Evolutionary conservation across 2,888 invertebrate genomes (phyloP), one percentile per base, ranked within the genome.

Genomic region (Leptarthrus brevirostris): DNA sequence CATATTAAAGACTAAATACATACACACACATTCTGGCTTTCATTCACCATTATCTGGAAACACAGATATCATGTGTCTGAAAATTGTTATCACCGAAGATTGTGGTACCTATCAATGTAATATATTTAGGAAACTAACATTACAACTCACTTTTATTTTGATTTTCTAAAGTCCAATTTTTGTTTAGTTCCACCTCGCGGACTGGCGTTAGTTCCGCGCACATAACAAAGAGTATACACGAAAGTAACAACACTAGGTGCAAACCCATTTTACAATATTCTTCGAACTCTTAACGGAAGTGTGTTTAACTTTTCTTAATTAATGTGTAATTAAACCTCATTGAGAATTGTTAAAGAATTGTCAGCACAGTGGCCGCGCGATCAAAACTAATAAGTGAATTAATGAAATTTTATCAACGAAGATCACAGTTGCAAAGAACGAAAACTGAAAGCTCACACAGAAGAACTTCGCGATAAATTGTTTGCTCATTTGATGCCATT

Each of bases 71-170:
- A n/a, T n/a, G n/a, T n/a, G n/a, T n/a, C n/a, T n/a, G n/a, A n/a
- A n/a, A n/a, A n/a, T n/a, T n/a, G n/a, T n/a, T n/a, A n/a, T n/a
- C n/a, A n/a, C n/a, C n/a, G n/a, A n/a, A n/a, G n/a, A n/a, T n/a
- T n/a, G n/a, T n/a, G n/a, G n/a, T n/a, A n/a, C n/a, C n/a, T n/a
- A n/a, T n/a, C n/a, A n/a, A n/a, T n/a, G n/a, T n/a, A n/a, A n/a
- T n/a, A n/a, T n/a, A n/a, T n/a, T n/a, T n/a, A n/a, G n/a, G n/a
- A n/a, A n/a, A n/a, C n/a, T n/a, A n/a, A n/a, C n/a, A n/a, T n/a
- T n/a, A n/a, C n/a, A 73, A 77, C 81, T 81, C 77, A 83, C 83
- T 76, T 61, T 80, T 80, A 74, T 80, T 81, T 71, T 77, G 77
- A 76, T 82, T 82, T 20, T 70, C 70, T 52, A 83, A 74, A 6